phyloP scores from a whole-genome alignment of 2,888 invertebrate species.

The Andrena fulva region DNA sequence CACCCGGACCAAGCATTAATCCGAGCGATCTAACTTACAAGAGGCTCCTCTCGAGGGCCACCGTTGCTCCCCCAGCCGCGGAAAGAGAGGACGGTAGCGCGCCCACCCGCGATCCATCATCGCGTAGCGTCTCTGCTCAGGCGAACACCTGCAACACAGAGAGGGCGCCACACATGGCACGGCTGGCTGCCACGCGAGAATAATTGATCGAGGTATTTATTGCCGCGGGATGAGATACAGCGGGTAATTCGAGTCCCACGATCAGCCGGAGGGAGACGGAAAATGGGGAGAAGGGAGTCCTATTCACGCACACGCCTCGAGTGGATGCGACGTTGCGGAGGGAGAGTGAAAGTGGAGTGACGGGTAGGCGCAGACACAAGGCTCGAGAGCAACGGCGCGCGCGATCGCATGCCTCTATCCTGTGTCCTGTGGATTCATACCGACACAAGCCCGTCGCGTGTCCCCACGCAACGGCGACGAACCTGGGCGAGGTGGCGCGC shows the following conservation, averaged over 20 bases:
- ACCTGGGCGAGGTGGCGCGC: slow-evolving; percentile 29
- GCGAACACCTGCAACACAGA: slow-evolving; percentile 17
- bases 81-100: slow-evolving; percentile 1
- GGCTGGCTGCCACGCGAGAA: slow-evolving; percentile 38
- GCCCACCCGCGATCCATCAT: slow-evolving; percentile 32
- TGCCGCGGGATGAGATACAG: slow-evolving; percentile 60
- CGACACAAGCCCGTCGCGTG: slow-evolving; percentile 39
- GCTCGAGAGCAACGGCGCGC: slow-evolving; percentile 26
- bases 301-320: slow-evolving; percentile 66
- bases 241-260: slow-evolving; percentile 63
- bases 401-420: slow-evolving; percentile 40
- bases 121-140: not conserved
- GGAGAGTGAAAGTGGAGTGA: slow-evolving; percentile 61
- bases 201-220: slow-evolving; percentile 71
- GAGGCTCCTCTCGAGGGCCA: slow-evolving; percentile 4
- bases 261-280: slow-evolving; percentile 14
- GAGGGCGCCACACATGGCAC: slow-evolving; percentile 7
- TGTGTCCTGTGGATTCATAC: slow-evolving; percentile 12
- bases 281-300: slow-evolving; percentile 10
- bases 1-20: slow-evolving; percentile 23
- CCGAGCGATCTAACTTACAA: slow-evolving; percentile 38
- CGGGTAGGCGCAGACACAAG: slow-evolving; percentile 29
- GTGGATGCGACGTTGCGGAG: slow-evolving; percentile 48
- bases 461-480: slow-evolving; percentile 34
- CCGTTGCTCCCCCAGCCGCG: not conserved